Evolutionary conservation across 1,140 invertebrate species (phyloP), one percentile per base, ranked within the genome.

Genomic region (Mactra quadrangularis): DNA sequence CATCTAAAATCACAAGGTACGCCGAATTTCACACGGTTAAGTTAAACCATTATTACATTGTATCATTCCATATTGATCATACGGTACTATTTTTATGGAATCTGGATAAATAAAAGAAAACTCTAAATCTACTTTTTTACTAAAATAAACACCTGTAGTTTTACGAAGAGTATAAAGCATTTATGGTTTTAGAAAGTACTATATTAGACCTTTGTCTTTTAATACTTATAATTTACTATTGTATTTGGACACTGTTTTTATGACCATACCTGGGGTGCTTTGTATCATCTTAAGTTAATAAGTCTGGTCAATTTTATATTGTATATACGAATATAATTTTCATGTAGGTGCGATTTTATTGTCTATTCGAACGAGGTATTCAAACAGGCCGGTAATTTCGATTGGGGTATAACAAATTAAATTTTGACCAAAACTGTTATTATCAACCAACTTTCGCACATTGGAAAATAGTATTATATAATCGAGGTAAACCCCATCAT

Each of bases 301-400:
- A 33, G 41, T 60, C 17, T 33, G 38, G n/a, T 33, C 27, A 66
- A 62, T 41, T 41, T 33, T 60, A 29, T 70, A 31, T 53, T 68
- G 25, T 66, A 25, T 41, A 41, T 41, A 41, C 38, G 38, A 7
- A 19, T 71, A 70, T 71, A 70, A 81, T 81, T 81, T 53, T 22
- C 77, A 81, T 81, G 66, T 81, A 81, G 77, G 77, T 81, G 77
- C 45, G 38, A 70, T 7, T 59, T 81, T 81, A 81, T 81, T 81
- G 77, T 81, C 66, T 81, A 47, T 66, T 55, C 33, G 68, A 53
- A 81, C 35, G 22, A 31, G 33, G 22, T 68, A 60, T 81, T 59
- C 25, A 45, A 52, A 52, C 47, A 7, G 66, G 66, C 29, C 66
- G 29, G 64, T 81, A 35, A 81, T 81, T 81, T 71, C 31, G 35